These are phyloP conservation scores for Corvus cornix DNA, from an alignment of 2,113 vertebrate genomes.

Conservation along the genomic window DNA sequence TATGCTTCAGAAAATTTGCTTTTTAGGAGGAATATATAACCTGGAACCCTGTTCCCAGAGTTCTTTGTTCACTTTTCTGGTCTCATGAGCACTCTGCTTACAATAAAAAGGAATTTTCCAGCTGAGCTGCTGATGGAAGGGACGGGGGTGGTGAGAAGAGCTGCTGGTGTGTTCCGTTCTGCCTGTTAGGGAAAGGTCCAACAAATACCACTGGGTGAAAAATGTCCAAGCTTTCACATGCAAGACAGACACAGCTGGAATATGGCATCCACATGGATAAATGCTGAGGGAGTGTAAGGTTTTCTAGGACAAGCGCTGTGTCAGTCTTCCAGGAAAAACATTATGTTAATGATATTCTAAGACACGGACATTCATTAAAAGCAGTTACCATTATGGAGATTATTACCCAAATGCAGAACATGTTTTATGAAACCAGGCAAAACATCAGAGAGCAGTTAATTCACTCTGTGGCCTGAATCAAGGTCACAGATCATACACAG, in stretches of 20 bases:
- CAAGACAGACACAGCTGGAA: neutral
- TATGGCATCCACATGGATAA: neutral
- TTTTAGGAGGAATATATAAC: neutral
- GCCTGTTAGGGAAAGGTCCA: neutral
- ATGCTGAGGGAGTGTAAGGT: neutral
- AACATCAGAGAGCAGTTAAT: neutral
- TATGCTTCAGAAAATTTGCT: neutral
- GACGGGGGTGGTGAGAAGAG: accelerated
- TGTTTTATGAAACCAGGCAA: neutral
- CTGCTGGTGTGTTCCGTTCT: neutral
- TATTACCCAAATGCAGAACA: neutral
- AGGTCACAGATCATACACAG: neutral
- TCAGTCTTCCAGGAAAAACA: neutral
- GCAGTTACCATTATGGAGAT: neutral
- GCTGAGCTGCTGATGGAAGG: neutral
- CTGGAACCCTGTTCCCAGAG: neutral
- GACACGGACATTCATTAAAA: neutral
- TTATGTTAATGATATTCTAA: neutral
- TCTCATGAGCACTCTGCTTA: neutral
- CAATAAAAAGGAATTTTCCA: neutral
- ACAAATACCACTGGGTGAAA: neutral
- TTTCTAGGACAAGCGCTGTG: neutral
- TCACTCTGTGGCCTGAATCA: neutral
- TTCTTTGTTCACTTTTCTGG: neutral
- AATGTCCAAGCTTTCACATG: neutral